Base-by-base conservation (phyloP, 2,113 vertebrate species). In the Myiozetetes cayanensis region DNA sequence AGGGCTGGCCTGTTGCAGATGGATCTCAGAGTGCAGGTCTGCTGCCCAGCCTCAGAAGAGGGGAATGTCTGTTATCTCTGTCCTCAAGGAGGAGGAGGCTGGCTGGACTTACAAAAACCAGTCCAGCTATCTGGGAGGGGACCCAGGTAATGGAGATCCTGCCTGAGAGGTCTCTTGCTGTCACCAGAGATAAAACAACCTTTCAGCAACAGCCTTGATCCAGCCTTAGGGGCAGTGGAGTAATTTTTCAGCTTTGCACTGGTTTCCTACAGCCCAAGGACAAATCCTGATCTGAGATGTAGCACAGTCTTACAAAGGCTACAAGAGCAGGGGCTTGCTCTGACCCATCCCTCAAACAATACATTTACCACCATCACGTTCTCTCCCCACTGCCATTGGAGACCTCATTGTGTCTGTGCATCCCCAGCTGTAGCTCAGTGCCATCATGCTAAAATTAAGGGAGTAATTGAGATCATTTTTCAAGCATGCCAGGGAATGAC, bases 361-460 rank as follows among this genome's bases (percentile, higher is more conserved):
- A 30, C 4, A 27, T 37, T 33, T 5, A 1, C 37, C 62, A 55
- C 13, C 2, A 33, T 14, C 56, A 28, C 0, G 0, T 55, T 33
- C 27, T 63, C 72, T 71, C 31, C 44, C 16, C 31, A 3, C 10
- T 41, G 49, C 47, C 28, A 22, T 16, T 71, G 56, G 39, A 76
- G 68, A 41, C 39, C 24, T 59, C 2, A 0, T 18, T 55, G 62
- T 10, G 1, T 59, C 66, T 35, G 58, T 0, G 0, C 46, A 27
- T 63, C 31, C 46, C 24, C 12, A 2, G 4, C n/a, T 58, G 41
- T 46, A 72, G 39, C 27, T 73, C 37, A 56, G 53, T 13, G 2
- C 15, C 17, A 41, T 43, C 0, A 0, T 72, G 22, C 24, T 62
- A n/a, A 87, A 77, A 74, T 76, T 28, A 18, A 68, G 13, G 31